Base-by-base conservation (phyloP, 1,140 invertebrate genomes). In the Anoplophora glabripennis region DNA sequence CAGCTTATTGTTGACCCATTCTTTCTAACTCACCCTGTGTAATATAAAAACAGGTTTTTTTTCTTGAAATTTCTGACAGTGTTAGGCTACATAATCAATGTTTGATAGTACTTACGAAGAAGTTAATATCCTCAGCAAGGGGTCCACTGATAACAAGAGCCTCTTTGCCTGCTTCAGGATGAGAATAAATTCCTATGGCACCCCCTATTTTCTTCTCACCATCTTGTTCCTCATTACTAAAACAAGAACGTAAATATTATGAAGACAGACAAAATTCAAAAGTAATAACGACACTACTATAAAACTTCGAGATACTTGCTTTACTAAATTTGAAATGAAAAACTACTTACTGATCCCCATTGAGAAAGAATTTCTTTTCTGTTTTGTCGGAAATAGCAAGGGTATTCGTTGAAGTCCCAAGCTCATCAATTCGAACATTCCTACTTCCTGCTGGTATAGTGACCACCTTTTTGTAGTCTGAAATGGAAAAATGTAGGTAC, bases 91-190 rank as follows among this genome's bases (percentile, higher is more conserved):
- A n/a, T n/a, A n/a, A n/a, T n/a, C n/a, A n/a, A n/a, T n/a, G 5
- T 28, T 28, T 5, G 21, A 28, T 5, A 34, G 9, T 33, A 38
- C 68, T 72, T 72, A 75, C 74, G 59, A 64, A 74, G 51, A 75
- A 57, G 33, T 73, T 67, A n/a, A 81, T 64, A 46, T 77, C 71
- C 49, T 78, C 72, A 9, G 59, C 61, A 15, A 78, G 67, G 0
- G 80, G 80, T 4, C 79, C 79, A 44, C 72, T 74, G n/a, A 82
- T 80, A 15, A 71, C 44, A 5, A 81, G 59, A 47, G 75, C 68
- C 65, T 81, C 80, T 58, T 69, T 75, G 0, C 75, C 58, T 3
- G 68, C 61, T 63, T 77, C 75, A 11, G 76, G 71, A 63, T 79
- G 76, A 12, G 57, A 67, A 57, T 82, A 81, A 41, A 79, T 57